Evolutionary conservation across 1,140 invertebrate species (phyloP).

Genomic region (Bombus balteatus): DNA sequence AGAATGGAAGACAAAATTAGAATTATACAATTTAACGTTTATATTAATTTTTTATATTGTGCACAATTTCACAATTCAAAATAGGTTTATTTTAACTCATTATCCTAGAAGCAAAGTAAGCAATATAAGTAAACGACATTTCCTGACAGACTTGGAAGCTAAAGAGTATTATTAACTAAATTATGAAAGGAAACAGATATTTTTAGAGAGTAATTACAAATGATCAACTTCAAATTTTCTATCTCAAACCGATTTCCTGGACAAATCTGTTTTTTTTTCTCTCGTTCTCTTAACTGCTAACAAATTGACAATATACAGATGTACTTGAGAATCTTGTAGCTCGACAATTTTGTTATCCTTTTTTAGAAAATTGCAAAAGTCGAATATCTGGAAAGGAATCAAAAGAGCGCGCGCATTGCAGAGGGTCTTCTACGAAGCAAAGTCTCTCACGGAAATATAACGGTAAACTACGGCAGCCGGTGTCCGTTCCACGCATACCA

Average conservation of each 20-base stretch:
- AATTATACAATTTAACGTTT: not conserved
- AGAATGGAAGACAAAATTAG: not conserved
- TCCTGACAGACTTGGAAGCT: no score
- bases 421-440: not conserved
- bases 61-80: not conserved
- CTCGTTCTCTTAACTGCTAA: not conserved
- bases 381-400: not conserved
- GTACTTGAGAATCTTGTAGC: no score
- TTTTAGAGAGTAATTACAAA: not conserved
- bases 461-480: slow-evolving; percentile 58
- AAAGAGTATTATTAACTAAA: not conserved
- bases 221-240: not conserved
- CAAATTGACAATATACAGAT: not conserved
- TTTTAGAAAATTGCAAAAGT: not conserved
- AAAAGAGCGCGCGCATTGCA: not conserved
- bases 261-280: no score
- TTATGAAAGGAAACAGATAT: not conserved
- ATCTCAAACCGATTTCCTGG: not conserved
- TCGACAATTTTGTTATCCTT: no score
- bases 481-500: slow-evolving; percentile 58
- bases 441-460: slow-evolving; percentile 57
- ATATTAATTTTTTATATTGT: no score
- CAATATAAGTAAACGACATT: no score
- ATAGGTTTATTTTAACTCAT: not conserved
- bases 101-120: not conserved